These are phyloP conservation scores for Mus spicilegus DNA, from an alignment of 2,113 vertebrate genomes.

Conservation along the genomic window DNA sequence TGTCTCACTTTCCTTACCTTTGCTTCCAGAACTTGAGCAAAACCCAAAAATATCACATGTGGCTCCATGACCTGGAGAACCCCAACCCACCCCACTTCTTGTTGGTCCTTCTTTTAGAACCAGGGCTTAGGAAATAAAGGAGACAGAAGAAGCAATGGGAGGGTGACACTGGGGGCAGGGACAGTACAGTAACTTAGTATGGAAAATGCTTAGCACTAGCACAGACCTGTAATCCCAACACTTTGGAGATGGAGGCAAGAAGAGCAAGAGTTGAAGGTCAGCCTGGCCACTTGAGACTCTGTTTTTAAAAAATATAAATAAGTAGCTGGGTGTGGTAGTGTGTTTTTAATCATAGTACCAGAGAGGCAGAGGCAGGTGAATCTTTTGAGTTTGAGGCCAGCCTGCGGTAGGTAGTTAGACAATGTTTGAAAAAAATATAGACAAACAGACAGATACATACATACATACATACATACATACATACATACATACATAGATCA, in stretches of 20 bases:
- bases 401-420: neutral
- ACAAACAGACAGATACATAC: too few relatives aligned
- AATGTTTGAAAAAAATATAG: neutral
- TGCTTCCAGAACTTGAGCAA: neutral
- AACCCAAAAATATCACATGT: rapidly evolving
- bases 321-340: neutral
- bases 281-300: neutral
- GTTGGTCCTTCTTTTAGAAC: too few relatives aligned
- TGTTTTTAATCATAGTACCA: too few relatives aligned
- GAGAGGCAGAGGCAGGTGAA: neutral
- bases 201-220: neutral
- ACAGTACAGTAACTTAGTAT: rapidly evolving
- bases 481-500: neutral
- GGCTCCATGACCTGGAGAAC: neutral
- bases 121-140: too few relatives aligned
- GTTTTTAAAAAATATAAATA: neutral
- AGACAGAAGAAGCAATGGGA: neutral
- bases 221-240: neutral
- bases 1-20: neutral
- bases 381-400: neutral
- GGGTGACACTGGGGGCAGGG: neutral
- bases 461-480: too few relatives aligned
- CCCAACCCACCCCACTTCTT: neutral
- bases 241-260: neutral
- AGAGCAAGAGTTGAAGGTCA: neutral